Evolutionary conservation across 2,888 invertebrate species (phyloP).

Genomic region (Lasioglossum oenotherae): DNA sequence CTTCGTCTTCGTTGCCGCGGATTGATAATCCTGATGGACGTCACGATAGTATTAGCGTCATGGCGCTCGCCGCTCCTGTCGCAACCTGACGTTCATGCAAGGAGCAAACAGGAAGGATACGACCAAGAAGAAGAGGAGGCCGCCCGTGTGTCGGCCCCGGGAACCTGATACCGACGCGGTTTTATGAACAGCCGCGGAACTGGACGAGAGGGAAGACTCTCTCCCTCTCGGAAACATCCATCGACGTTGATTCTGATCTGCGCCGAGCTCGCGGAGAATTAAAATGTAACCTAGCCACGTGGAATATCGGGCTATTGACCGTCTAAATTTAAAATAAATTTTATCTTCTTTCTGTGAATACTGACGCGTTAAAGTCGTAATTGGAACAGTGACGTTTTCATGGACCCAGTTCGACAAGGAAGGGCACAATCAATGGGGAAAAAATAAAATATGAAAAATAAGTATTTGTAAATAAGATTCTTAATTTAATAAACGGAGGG

Average conservation of each 20-base stretch:
- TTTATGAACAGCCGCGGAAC: constrained; percentile 66
- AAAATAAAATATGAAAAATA: too few relatives aligned
- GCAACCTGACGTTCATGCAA: constrained; percentile 66
- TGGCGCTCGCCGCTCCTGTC: constrained; percentile 71
- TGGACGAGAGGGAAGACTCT: constrained; percentile 37
- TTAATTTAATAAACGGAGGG: too few relatives aligned
- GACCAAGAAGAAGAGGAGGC: constrained; percentile 66
- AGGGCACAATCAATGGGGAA: not conserved
- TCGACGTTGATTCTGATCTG: constrained; percentile 50
- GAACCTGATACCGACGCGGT: constrained; percentile 73
- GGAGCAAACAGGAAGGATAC: constrained; percentile 62
- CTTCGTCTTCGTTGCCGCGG: constrained; percentile 65
- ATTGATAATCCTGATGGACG: constrained; percentile 79
- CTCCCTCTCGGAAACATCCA: constrained; percentile 28
- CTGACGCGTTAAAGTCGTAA: not conserved
- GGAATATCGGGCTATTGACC: not conserved
- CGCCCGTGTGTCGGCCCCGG: constrained; percentile 69
- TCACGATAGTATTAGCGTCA: constrained; percentile 78
- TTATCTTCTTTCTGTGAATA: not conserved
- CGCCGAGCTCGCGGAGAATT: constrained; percentile 13
- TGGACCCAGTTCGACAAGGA: not conserved
- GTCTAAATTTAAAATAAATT: not conserved
- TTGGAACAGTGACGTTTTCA: not conserved
- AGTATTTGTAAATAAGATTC: too few relatives aligned
- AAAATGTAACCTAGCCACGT: constrained; percentile 28